Base-by-base conservation (phyloP, 2,797 vertebrate species). In the Acanthiza pusilla region DNA sequence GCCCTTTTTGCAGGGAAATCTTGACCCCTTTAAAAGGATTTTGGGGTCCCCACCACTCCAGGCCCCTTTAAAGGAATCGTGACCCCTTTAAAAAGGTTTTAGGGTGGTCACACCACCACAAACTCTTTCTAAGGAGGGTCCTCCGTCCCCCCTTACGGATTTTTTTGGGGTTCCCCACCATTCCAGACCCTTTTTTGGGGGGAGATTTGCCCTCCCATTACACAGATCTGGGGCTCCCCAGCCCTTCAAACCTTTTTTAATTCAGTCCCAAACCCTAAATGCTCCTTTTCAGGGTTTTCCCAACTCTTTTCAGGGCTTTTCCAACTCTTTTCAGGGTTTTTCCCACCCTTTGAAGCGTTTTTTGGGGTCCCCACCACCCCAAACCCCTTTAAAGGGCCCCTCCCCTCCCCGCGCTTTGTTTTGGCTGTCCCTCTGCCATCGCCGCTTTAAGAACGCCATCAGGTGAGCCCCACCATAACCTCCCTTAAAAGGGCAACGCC, bases 181-280 rank as follows among this genome's bases (percentile, higher is more conserved):
- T 15, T 21, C 26, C 50, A 50, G 15, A 4, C 15, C 15, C 15
- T 25, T 50, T 50, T 50, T 50, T 11, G 5, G 38, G 38, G 12
- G 10, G 12, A 11, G 38, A 11, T 20, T 21, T 40, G 2, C 10
- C 5, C 3, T 16, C 6, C 19, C 42, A 17, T 18, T 18, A 43
- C 42, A 43, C 42, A 18, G 8, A 14, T 50, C 10, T 61, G 8
- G 34, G 8, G 23, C 26, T 13, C 45, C 36, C 22, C 29, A n/a
- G 40, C 26, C 20, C 13, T 16, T 40, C 1, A 2, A n/a, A 8
- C 8, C 19, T 29, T 6, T 50, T 50, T 32, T 4, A 32, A 10
- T 1, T 6, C 8, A 16, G 5, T 12, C 6, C 13, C 2, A 6
- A 2, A 4, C 4, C 7, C 22, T 15, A 40, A 16, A 32, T 8